Conservation (phyloP, 53 echinoderm and acorn worm species). For the Astropecten irregularis region DNA sequence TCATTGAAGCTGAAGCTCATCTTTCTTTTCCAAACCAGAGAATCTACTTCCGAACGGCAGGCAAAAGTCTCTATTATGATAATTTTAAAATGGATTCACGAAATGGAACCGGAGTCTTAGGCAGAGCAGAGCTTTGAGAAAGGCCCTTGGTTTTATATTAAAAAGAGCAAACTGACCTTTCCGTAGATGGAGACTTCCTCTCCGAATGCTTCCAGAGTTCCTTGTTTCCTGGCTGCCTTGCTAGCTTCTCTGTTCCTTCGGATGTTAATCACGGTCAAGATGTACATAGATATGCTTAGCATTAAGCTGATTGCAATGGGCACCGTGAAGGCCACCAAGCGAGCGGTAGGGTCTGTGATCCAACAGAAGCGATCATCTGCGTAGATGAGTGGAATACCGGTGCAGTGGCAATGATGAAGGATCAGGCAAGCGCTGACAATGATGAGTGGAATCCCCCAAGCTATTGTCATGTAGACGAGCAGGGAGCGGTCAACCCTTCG, state of each 20-base stretch:
- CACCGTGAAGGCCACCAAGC: slow-evolving; percentile 15
- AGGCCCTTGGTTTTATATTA: too few relatives aligned
- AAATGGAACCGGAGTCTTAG: too few relatives aligned
- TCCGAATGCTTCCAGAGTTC: not conserved
- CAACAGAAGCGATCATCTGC: slow-evolving; percentile 11
- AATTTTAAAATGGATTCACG: too few relatives aligned
- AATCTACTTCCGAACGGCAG: too few relatives aligned
- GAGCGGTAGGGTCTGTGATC: slow-evolving; percentile 25
- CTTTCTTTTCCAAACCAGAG: too few relatives aligned
- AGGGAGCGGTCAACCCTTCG: not conserved
- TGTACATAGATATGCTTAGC: not conserved
- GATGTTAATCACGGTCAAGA: slow-evolving; percentile 1
- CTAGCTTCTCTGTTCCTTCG: not conserved
- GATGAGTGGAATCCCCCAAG: slow-evolving; percentile 24
- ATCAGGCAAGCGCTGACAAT: not conserved
- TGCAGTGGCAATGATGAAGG: slow-evolving; percentile 11
- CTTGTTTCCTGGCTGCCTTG: slow-evolving; percentile 3
- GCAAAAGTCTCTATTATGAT: too few relatives aligned
- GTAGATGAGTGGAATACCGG: not conserved
- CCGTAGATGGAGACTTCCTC: slow-evolving; percentile 41
- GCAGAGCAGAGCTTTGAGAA: too few relatives aligned
- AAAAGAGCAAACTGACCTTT: slow-evolving; percentile 23
- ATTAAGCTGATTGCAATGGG: slow-evolving; percentile 14
- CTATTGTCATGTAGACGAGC: not conserved
- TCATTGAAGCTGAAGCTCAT: too few relatives aligned